Evolutionary conservation across 2,888 invertebrate genomes (phyloP).

Genomic region (Drosophila austrosaltans): DNA sequence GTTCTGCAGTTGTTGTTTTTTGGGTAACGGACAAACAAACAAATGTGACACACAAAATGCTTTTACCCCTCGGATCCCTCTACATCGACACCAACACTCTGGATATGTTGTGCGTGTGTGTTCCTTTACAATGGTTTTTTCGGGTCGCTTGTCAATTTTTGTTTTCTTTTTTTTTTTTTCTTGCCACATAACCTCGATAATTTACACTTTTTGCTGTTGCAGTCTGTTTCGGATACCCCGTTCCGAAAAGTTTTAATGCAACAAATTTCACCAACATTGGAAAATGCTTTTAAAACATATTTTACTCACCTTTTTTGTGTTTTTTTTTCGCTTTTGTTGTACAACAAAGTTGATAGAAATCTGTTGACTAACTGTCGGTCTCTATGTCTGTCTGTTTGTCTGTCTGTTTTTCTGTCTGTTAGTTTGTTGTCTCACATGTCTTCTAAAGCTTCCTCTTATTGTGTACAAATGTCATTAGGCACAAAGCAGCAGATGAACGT

Average conservation of each 20-base stretch:
- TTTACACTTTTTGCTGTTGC: conserved; percentile 53
- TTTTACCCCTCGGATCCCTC: conserved; percentile 20
- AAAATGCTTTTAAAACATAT: conserved; percentile 57
- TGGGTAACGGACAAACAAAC: conserved; percentile 54
- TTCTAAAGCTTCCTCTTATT: conserved; percentile 51
- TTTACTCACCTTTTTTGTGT: conserved; percentile 47
- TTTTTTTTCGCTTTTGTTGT: background rate
- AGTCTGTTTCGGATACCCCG: background rate
- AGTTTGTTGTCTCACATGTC: conserved; percentile 41
- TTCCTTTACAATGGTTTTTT: conserved; percentile 21
- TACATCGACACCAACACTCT: background rate
- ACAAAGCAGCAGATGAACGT: conserved; percentile 50
- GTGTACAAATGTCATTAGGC: conserved; percentile 76
- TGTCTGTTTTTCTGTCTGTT: conserved; percentile 1
- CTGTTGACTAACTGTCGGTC: conserved; percentile 43
- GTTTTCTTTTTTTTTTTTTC: too few species aligned
- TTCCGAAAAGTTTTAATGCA: conserved; percentile 7
- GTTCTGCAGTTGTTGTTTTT: conserved; percentile 26
- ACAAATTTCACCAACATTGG: conserved; percentile 27
- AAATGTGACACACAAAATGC: conserved; percentile 62
- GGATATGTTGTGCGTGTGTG: background rate
- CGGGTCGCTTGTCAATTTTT: conserved; percentile 53
- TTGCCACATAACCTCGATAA: conserved; percentile 66
- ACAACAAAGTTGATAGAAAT: conserved; percentile 48
- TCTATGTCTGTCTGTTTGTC: background rate